Evolutionary conservation across 2,888 invertebrate genomes (phyloP), one percentile per base, ranked within the genome.

Genomic region (Mystacides longicornis): DNA sequence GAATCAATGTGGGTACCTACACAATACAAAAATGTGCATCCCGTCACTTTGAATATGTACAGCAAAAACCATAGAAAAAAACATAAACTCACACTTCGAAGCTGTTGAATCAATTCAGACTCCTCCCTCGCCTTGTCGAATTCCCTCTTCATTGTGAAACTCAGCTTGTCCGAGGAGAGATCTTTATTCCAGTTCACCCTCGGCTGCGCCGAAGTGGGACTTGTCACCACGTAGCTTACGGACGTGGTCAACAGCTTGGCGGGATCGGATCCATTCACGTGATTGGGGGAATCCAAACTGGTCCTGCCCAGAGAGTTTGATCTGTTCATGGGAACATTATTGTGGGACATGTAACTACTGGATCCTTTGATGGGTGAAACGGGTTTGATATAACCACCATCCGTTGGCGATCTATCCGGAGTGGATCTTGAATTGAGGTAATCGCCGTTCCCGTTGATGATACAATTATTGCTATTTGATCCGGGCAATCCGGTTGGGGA

Each of bases 121-220:
- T 94, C 93, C 70, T 93, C 93, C 68, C 88, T 86, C 66, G 92
- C 91, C 65, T 90, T 88, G 69, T 94, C 93, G 62, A 93, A 89
- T 71, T 93, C 93, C 63, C 94, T 79, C 66, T 93, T 83, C 87
- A 94, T 92, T 1, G 94, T 94, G 69, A 93, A 93, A 67, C 88
- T 89, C 65, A 92, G 82, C 68, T 89, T 89, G 62, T 89, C 89
- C 0, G 80, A 73, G 42, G 82, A 73, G 61, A 81, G 71, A 64
- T 87, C 86, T 64, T 84, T 83, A 64, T 83, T 87, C 89, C 89
- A 89, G 63, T 82, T 81, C 64, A 86, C 82, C 66, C 79, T 82
- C 61, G 73, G 69, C 21, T 66, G 62, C 56, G 69, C 68, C n/a
- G 68, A 63, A 2, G 74, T 69, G 37, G 72, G 72, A 9, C 73